Base-by-base conservation (phyloP, 2,888 invertebrate genomes). In the Synanthedon vespiformis region DNA sequence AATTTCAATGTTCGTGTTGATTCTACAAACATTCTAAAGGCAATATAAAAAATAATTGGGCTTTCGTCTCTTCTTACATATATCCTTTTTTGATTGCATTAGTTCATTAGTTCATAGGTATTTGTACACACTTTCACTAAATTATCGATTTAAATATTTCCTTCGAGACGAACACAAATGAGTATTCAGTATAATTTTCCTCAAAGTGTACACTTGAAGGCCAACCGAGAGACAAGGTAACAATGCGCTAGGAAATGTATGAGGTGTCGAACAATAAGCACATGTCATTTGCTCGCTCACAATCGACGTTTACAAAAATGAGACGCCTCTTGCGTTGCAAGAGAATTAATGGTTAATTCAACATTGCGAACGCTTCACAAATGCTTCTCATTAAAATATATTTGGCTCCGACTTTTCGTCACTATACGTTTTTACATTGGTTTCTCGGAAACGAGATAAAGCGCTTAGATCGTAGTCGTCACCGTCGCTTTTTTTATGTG, bases 391-490 rank as follows among this genome's bases (percentile, higher is more conserved):
- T 68, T 67, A 67, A 18, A 61, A 70, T 64, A 58, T 55, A 57
- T 58, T 61, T 55, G 53, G 58, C 56, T 63, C 60, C 53, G 62
- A 60, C 56, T 62, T 72, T 70, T 72, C 65, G 66, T 69, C 69
- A 64, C 62, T 52, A 56, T 55, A 53, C 55, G 65, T 67, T 69
- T 74, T 75, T 77, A 14, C 18, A 34, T 22, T 54, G 54, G 53
- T 18, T 81, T 81, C 80, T 74, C 54, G 54, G 76, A 79, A 79
- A 57, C 55, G 53, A 62, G 76, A 78, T 77, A 77, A 76, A 67
- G 54, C 55, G 61, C 56, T 62, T 61, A 59, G 58, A 62, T 54
- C 58, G 60, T 59, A 61, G 56, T 34, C 63, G 63, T 57, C 62
- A 14, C 44, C 44, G 44, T 44, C n/a, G 44, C 44, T 44, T 14